Base-by-base conservation (phyloP, 2,113 vertebrate species). In the Scomber colias region DNA sequence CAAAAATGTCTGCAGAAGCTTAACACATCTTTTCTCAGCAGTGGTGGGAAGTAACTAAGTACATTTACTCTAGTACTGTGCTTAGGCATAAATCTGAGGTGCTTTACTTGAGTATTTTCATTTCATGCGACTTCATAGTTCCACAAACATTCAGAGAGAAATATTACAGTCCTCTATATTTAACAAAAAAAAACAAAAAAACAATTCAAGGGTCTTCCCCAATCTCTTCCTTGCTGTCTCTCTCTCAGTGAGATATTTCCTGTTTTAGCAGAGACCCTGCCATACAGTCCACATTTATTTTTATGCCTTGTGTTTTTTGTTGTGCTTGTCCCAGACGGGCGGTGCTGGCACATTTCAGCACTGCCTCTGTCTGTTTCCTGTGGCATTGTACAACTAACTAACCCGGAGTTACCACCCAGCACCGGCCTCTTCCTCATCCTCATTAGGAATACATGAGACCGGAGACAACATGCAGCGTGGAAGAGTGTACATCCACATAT, bases 301-400 rank as follows among this genome's bases (percentile, higher is more conserved):
- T 90, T 89, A 85, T 68, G 82, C 78, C 65, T 77, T 77, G 77
- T 79, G 50, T 83, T 86, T 91, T 86, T 87, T 91, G 87, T 92
- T 84, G 87, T 88, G 81, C 68, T 87, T 85, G 72, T 83, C 82
- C 88, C 90, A 92, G 92, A 92, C 91, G 63, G 90, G 89, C 51
- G 88, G 87, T 35, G 77, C 77, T 83, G 84, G 80, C 84, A 85
- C 85, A 80, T 89, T 87, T 87, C 81, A 93, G 65, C 87, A 60
- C 83, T 74, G 84, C 86, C 82, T 86, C 66, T 16, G 87, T 86
- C 78, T 82, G 82, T 84, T 91, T 92, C 92, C 93, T 94, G 90
- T 81, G 60, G 57, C 79, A 88, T 89, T 91, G 87, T 92, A 60
- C 81, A 74, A 31, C 49, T 40, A 66, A 71, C 66, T 62, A 82